These are phyloP conservation scores for Agonum fuliginosum DNA, from an alignment of 2,888 invertebrate species.

Conservation along the genomic window DNA sequence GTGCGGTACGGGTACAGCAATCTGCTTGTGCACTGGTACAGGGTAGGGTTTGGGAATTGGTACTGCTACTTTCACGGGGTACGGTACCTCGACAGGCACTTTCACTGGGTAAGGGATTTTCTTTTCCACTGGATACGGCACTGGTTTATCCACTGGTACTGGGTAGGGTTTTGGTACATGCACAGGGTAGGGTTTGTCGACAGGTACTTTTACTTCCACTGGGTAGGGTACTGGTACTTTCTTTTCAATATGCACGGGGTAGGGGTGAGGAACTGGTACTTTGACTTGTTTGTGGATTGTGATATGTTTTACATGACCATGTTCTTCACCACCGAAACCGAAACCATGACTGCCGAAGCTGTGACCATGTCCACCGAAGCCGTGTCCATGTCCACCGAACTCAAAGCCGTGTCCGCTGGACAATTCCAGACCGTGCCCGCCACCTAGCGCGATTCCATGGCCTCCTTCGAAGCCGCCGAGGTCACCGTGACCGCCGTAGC, in stretches of 20 bases:
- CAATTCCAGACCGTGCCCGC: slow-evolving; percentile 63
- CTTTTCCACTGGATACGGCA: slow-evolving; percentile 69
- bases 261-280: slow-evolving; percentile 53
- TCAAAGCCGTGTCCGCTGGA: slow-evolving; percentile 61
- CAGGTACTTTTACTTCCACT: slow-evolving; percentile 67
- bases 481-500: slow-evolving; percentile 64
- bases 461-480: slow-evolving; percentile 61
- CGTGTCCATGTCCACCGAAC: slow-evolving; percentile 57
- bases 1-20: slow-evolving; percentile 43
- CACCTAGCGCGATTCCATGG: slow-evolving; percentile 63
- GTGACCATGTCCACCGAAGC: slow-evolving; percentile 61
- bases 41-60: slow-evolving; percentile 53
- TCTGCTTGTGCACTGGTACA: slow-evolving; percentile 48
- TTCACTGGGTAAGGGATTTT: slow-evolving; percentile 68
- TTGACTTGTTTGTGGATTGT: slow-evolving; percentile 51
- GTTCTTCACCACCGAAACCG: slow-evolving; percentile 61
- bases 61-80: slow-evolving; percentile 35
- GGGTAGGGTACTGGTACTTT: slow-evolving; percentile 47
- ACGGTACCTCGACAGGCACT: slow-evolving; percentile 50
- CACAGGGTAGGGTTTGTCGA: slow-evolving; percentile 61
- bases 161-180: slow-evolving; percentile 71
- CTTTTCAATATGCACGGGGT: slow-evolving; percentile 51
- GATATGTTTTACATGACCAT: slow-evolving; percentile 50
- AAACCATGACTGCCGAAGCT: slow-evolving; percentile 57
- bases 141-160: slow-evolving; percentile 68